Percentiles rank a stretch among this genome's conserved stretches.
Evolutionary conservation across 2,797 vertebrate genomes (phyloP).

Genomic region (Molossus molossus): DNA sequence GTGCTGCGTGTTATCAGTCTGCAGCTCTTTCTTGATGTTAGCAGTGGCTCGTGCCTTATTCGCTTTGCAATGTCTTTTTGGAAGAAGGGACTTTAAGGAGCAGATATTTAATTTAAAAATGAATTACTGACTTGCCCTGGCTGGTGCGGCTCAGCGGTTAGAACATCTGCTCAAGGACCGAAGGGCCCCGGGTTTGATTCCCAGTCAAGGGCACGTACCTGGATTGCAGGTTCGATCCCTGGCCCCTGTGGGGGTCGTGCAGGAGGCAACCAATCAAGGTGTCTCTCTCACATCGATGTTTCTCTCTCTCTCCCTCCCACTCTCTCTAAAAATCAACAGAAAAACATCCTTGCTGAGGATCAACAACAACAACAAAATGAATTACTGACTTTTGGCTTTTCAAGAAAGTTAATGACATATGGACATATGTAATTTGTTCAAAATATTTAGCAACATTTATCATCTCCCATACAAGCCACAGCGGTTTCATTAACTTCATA

Average conservation of each 20-base stretch:
- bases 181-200: too few relatives aligned
- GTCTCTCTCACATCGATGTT: too few relatives aligned
- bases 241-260: too few relatives aligned
- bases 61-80: not conserved
- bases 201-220: too few relatives aligned
- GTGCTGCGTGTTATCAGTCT: accelerated
- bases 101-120: conserved; percentile 18
- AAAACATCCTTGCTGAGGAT: too few relatives aligned
- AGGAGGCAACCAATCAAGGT: too few relatives aligned
- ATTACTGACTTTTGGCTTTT: not conserved
- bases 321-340: too few relatives aligned
- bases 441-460: not conserved
- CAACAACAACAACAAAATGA: too few relatives aligned
- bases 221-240: too few relatives aligned
- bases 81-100: not conserved
- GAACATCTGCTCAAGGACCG: too few relatives aligned
- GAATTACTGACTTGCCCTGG: not conserved
- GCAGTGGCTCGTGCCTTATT: not conserved
- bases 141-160: too few relatives aligned
- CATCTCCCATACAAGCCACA: not conserved
- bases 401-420: not conserved
- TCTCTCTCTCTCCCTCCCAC: too few relatives aligned
- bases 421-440: not conserved
- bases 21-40: not conserved
- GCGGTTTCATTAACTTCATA: not conserved